phyloP scores from a whole-genome alignment of 2,797 vertebrate species.

The Sylvia borin region DNA sequence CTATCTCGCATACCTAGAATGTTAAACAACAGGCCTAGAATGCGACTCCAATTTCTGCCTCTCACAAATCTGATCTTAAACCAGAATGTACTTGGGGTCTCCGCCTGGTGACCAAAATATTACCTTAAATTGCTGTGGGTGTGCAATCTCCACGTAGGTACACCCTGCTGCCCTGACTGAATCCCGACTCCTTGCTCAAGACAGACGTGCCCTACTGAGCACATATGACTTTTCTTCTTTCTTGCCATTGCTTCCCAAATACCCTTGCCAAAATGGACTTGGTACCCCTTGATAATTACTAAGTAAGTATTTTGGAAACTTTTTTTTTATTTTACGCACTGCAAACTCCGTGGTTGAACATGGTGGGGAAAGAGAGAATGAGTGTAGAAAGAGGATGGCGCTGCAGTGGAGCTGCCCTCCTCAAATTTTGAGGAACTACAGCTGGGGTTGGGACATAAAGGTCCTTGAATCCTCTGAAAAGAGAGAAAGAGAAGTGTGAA shows the following conservation, averaged over 20 bases:
- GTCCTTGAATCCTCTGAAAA: background rate
- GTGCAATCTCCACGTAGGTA: background rate
- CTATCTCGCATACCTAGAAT: conserved; percentile 77
- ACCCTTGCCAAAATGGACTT: background rate
- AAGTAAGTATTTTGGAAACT: background rate
- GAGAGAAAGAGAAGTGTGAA: background rate
- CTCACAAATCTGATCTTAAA: conserved; percentile 67
- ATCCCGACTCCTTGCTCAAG: conserved; percentile 11
- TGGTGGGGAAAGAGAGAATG: background rate
- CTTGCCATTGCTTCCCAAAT: background rate
- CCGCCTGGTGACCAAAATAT: conserved; percentile 70
- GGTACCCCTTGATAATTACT: conserved; percentile 36
- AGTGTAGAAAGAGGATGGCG: background rate
- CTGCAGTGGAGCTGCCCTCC: background rate
- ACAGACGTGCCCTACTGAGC: background rate
- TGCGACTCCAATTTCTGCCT: conserved; percentile 53
- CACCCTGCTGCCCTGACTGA: background rate
- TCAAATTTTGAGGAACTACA: background rate
- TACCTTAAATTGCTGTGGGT: conserved; percentile 47
- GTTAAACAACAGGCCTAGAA: conserved; percentile 75
- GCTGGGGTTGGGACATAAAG: background rate
- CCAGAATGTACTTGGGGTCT: conserved; percentile 45
- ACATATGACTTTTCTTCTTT: background rate
- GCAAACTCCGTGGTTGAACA: background rate
- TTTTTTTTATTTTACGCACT: background rate